These are phyloP conservation scores for Icerya purchasi DNA, from an alignment of 2,888 invertebrate species.

Conservation along the genomic window DNA sequence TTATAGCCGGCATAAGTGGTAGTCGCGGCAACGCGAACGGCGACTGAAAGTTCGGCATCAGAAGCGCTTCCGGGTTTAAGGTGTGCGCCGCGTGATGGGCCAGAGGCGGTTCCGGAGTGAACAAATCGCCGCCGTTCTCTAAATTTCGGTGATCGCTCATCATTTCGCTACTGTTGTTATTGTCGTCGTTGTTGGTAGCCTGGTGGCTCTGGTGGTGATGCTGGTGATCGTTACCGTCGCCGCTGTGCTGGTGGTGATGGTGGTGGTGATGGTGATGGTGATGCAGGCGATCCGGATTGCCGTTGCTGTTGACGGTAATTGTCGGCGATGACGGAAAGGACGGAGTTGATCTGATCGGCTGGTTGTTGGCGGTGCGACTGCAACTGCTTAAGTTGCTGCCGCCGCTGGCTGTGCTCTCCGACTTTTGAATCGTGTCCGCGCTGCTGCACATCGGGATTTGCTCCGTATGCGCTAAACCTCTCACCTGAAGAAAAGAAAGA, in stretches of 20 bases:
- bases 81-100: background rate
- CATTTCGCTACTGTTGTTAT: background rate
- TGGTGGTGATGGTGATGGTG: background rate
- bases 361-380: constrained; percentile 4
- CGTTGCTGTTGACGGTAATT: background rate
- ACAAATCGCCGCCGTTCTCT: too few species aligned
- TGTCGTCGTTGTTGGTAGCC: background rate
- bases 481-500: constrained; percentile 27
- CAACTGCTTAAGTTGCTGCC: constrained; percentile 1
- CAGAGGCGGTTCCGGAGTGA: background rate
- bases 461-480: constrained; percentile 44
- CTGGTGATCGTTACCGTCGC: background rate
- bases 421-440: constrained; percentile 21
- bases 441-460: constrained; percentile 25
- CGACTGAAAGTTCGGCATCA: constrained; percentile 22
- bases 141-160: background rate
- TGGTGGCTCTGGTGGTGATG: background rate
- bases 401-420: background rate
- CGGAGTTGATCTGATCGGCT: constrained; percentile 9
- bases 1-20: constrained; percentile 29
- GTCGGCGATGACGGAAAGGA: constrained; percentile 8
- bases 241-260: background rate
- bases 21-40: constrained; percentile 22
- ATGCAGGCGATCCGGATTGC: background rate
- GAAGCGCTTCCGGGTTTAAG: constrained; percentile 8